Base-by-base conservation (phyloP, 2,888 invertebrate genomes). In the Tetanocera ferruginea region DNA sequence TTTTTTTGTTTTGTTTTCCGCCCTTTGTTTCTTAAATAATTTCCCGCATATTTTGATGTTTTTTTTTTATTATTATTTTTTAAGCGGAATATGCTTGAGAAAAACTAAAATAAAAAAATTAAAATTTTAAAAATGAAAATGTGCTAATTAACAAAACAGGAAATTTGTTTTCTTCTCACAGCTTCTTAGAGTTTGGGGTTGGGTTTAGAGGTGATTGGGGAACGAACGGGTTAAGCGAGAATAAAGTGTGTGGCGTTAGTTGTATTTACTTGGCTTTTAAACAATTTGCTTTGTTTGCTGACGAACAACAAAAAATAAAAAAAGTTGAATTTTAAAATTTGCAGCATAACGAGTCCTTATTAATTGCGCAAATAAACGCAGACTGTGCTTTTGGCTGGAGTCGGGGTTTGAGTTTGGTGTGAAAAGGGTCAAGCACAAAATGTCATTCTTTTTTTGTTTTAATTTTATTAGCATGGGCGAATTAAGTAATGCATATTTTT, bases 111-210 rank as follows among this genome's bases (percentile, higher is more conserved):
- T n/a, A n/a, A 52, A n/a, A 19, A 23, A 19, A 19, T 2, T 9
- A 55, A 55, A 55, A 55, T 19, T 23, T 55, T 2, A 43, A n/a
- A 55, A 55, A 55, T 19, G 11, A 19, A 19, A 55, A 19, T 55
- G 19, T 9, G 55, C 55, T 55, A 55, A 55, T 55, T 55, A 55
- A 55, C 55, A 55, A n/a, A 55, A 55, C 55, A 55, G 57, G 57
- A 60, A 60, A 60, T 60, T 60, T 60, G 57, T 25, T 60, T 60
- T 23, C 57, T 25, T 28, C 57, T 11, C 43, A 43, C 43, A 43
- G 11, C 43, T 11, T 43, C 43, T 43, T 43, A 14, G 43, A 43
- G 11, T 43, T 31, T 43, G 14, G 43, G 43, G 43, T 43, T 43
- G 14, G 43, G 8, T 8, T 1, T 8, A 37, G 6, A 37, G 4